A percentile compares a stretch with the other conserved stretches of the same genome.
These are phyloP conservation scores for Nannoperca obscura DNA, from an alignment of 2,797 vertebrate genomes.

Conservation along the genomic window DNA sequence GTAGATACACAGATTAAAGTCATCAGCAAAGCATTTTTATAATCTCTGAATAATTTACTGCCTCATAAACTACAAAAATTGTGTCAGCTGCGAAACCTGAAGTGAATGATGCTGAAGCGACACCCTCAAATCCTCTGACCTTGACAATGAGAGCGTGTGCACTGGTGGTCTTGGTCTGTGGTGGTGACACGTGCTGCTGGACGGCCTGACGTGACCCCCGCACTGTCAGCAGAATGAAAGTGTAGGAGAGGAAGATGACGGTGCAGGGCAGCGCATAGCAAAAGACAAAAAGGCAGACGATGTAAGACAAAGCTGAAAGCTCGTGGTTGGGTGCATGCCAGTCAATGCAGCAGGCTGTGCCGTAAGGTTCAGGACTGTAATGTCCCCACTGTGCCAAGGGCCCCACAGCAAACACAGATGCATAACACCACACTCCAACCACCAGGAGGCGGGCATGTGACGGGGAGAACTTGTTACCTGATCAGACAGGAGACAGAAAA, in stretches of 20 bases:
- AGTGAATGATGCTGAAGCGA: conserved; percentile 19
- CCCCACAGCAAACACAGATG: conserved; percentile 86
- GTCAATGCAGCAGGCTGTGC: conserved; percentile 91
- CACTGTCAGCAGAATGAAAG: conserved; percentile 86
- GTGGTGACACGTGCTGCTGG: conserved; percentile 84
- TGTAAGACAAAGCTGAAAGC: conserved; percentile 84
- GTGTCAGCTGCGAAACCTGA: conserved; percentile 38
- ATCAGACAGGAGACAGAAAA: conserved; percentile 31
- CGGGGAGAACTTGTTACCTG: conserved; percentile 89
- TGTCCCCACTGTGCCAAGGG: conserved; percentile 89
- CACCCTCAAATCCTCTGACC: conserved; percentile 77
- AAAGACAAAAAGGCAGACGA: conserved; percentile 88
- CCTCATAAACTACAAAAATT: conserved; percentile 28
- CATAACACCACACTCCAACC: conserved; percentile 87
- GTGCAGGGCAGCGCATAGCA: conserved; percentile 89
- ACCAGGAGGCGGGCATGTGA: conserved; percentile 85
- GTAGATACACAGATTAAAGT: not conserved
- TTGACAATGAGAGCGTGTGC: conserved; percentile 87
- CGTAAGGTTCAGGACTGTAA: conserved; percentile 89
- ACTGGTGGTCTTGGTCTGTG: conserved; percentile 76
- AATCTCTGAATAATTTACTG: conserved; percentile 15
- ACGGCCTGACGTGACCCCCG: conserved; percentile 84
- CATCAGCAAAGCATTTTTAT: conserved; percentile 16
- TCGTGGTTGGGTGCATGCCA: conserved; percentile 86
- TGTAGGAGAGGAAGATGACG: conserved; percentile 88